Percentiles rank a stretch among this genome's conserved stretches.
These are phyloP conservation scores for Diachasmimorpha longicaudata DNA, from an alignment of 1,140 invertebrate species.

Conservation along the genomic window DNA sequence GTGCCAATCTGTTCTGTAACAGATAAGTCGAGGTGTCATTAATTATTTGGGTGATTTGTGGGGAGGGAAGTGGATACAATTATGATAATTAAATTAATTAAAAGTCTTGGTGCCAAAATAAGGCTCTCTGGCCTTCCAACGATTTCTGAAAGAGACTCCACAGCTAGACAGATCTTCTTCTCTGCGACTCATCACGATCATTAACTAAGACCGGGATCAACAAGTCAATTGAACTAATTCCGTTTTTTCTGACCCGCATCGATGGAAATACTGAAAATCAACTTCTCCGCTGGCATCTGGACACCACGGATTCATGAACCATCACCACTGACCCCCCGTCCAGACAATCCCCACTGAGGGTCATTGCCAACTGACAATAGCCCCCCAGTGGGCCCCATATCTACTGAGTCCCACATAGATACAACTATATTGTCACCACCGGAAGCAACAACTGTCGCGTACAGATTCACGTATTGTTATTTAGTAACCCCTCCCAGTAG, in stretches of 20 bases:
- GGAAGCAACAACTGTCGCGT: constrained; percentile 48
- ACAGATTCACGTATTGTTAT: constrained; percentile 53
- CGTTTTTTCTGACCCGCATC: background rate
- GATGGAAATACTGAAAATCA: background rate
- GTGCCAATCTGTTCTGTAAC: constrained; percentile 26
- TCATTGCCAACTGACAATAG: constrained; percentile 11
- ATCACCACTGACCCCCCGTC: background rate
- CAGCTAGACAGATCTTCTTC: no score
- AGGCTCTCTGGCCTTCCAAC: no score
- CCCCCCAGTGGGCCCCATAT: background rate
- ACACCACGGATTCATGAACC: background rate
- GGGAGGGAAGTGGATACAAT: background rate
- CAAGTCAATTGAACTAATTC: no score
- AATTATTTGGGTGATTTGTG: background rate
- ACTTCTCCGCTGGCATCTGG: background rate
- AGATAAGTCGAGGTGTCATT: constrained; percentile 6
- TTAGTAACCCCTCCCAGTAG: constrained; percentile 42
- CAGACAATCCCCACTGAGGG: background rate
- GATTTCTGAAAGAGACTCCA: no score
- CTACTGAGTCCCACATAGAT: background rate
- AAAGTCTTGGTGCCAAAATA: no score
- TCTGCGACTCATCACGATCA: no score
- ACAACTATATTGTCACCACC: constrained; percentile 22
- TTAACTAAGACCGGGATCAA: no score
- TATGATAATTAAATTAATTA: no score